These are phyloP conservation scores for Sciurus vulgaris DNA, from an alignment of 2,797 vertebrate genomes.

Conservation along the genomic window DNA sequence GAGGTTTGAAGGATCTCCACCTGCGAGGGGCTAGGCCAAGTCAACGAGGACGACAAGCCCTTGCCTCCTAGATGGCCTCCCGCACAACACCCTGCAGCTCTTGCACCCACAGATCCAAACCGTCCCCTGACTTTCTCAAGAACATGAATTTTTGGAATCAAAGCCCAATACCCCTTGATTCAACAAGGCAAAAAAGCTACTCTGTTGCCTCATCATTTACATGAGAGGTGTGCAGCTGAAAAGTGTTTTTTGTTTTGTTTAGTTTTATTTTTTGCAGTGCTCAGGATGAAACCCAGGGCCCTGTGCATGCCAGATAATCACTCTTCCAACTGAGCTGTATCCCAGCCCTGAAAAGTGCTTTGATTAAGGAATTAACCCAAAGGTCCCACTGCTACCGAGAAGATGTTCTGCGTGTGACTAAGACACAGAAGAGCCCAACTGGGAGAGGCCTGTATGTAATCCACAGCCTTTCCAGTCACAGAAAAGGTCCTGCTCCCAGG, in stretches of 20 bases:
- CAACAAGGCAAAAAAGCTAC: background rate
- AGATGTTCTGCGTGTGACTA: background rate
- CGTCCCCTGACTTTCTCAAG: background rate
- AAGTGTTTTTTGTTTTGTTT: background rate
- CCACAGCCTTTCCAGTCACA: background rate
- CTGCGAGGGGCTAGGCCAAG: no score
- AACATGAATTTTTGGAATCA: background rate
- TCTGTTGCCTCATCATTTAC: background rate
- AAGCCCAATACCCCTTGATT: background rate
- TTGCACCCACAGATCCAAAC: background rate
- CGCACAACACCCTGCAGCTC: rapidly evolving
- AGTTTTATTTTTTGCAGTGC: no score
- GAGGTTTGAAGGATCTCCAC: background rate
- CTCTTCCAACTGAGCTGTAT: no score
- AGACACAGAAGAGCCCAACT: background rate
- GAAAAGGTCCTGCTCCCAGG: no score
- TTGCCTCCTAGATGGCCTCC: rapidly evolving
- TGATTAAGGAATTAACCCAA: background rate
- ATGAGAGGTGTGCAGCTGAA: rapidly evolving
- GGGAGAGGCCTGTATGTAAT: background rate
- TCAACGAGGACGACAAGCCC: background rate
- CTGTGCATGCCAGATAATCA: no score
- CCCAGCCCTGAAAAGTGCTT: background rate
- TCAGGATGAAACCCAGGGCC: no score
- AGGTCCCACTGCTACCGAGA: background rate